Conservation (phyloP, 2,888 invertebrate species). For the Acleris holmiana region DNA sequence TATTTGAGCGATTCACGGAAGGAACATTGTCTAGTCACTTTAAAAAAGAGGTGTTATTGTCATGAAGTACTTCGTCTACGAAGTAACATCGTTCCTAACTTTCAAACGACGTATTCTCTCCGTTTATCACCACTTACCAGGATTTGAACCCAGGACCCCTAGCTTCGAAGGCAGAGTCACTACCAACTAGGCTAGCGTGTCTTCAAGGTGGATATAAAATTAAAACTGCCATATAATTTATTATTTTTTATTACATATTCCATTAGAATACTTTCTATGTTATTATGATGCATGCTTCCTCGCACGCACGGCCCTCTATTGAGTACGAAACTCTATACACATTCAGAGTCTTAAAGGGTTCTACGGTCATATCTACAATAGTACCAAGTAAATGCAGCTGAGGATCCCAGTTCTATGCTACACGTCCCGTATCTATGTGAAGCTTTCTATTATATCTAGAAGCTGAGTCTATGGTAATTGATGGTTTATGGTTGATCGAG, state of each 20-base stretch:
- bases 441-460: conserved; percentile 53
- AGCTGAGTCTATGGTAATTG: conserved; percentile 63
- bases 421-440: conserved; percentile 55
- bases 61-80: too few species aligned
- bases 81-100: too few species aligned
- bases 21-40: too few species aligned
- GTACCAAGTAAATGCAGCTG: conserved; percentile 74
- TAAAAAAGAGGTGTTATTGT: too few species aligned
- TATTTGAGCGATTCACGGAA: too few species aligned
- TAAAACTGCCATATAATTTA: conserved; percentile 54
- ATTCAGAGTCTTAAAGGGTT: conserved; percentile 54
- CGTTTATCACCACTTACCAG: too few species aligned
- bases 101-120: too few species aligned
- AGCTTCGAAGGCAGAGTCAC: too few species aligned
- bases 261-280: conserved; percentile 83
- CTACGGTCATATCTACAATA: conserved; percentile 74
- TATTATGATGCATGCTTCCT: conserved; percentile 76
- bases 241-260: conserved; percentile 83
- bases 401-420: conserved; percentile 69
- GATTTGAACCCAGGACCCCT: too few species aligned
- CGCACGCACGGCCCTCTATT: conserved; percentile 58
- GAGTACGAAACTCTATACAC: conserved; percentile 50
- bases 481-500: conserved; percentile 33
- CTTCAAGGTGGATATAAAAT: conserved; percentile 10
- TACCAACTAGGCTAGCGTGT: too few species aligned